Percentiles rank a stretch among this genome's conserved stretches.
Conservation (phyloP, 1,140 invertebrate species). For the Drosophila grimshawi region DNA sequence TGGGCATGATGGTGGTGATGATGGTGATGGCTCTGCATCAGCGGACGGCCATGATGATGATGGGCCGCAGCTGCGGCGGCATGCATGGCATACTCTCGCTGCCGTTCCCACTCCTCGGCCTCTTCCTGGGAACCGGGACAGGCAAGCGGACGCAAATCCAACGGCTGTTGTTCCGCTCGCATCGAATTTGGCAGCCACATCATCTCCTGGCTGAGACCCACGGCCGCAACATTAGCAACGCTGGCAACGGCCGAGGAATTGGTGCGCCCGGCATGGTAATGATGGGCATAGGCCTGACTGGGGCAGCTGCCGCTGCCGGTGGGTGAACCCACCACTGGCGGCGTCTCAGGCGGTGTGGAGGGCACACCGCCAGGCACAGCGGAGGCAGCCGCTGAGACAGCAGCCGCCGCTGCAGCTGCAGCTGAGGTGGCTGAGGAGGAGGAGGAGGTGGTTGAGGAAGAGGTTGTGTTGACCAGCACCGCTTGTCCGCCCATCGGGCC, state of each 20-base stretch:
- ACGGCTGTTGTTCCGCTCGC: constrained; percentile 90
- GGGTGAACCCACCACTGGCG: constrained; percentile 81
- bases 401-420: constrained; percentile 32
- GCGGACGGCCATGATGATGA: constrained; percentile 72
- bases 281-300: constrained; percentile 65
- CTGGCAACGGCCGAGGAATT: constrained; percentile 85
- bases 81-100: constrained; percentile 85
- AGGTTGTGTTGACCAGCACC: constrained; percentile 74
- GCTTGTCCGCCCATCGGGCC: constrained; percentile 81
- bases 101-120: constrained; percentile 87
- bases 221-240: constrained; percentile 85
- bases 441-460: constrained; percentile 42
- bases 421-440: constrained; percentile 31
- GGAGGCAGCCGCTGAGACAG: constrained; percentile 41
- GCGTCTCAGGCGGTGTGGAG: constrained; percentile 83
- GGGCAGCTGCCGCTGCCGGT: constrained; percentile 78
- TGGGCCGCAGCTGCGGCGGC: constrained; percentile 70
- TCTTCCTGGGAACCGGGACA: constrained; percentile 86
- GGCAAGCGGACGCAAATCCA: constrained; percentile 91
- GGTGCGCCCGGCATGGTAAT: constrained; percentile 81
- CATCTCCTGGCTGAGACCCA: constrained; percentile 89
- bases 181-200: constrained; percentile 90
- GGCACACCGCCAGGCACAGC: constrained; percentile 80
- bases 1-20: constrained; percentile 58
- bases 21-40: constrained; percentile 70